Evolutionary conservation across 2,888 invertebrate species (phyloP).

Genomic region (Podotricha telesiphe): DNA sequence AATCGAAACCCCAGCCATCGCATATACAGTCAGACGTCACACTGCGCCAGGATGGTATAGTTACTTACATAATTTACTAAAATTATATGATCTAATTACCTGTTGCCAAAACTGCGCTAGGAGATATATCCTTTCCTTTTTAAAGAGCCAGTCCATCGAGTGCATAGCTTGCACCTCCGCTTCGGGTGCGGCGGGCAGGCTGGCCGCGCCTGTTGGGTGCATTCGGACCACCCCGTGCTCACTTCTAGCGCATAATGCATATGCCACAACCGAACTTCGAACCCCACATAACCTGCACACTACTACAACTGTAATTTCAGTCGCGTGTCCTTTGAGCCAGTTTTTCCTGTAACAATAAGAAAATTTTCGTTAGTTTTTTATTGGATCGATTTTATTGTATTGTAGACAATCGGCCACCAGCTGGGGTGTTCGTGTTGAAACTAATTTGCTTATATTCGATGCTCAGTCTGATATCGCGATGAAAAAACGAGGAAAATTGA

Average conservation of each 20-base stretch:
- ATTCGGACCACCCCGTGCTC: constrained; percentile 83
- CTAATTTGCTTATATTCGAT: constrained; percentile 78
- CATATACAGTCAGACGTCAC: too few species aligned
- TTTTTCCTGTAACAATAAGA: constrained; percentile 4
- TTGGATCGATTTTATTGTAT: constrained; percentile 78
- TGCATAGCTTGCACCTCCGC: constrained; percentile 97
- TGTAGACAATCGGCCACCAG: constrained; percentile 73
- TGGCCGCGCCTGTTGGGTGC: constrained; percentile 89
- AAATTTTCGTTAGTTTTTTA: constrained; percentile 63
- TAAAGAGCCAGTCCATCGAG: constrained; percentile 98
- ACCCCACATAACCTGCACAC: constrained; percentile 52
- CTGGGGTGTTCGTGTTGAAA: constrained; percentile 78
- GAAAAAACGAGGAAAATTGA: constrained; percentile 69
- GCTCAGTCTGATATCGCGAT: constrained; percentile 68
- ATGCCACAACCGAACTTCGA: constrained; percentile 53
- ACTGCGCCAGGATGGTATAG: too few species aligned
- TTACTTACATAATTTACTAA: too few species aligned
- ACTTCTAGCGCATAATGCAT: constrained; percentile 66
- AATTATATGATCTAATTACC: constrained; percentile 78
- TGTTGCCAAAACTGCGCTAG: constrained; percentile 98
- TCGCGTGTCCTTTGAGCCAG: constrained; percentile 54
- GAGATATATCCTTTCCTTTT: constrained; percentile 96
- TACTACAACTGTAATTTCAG: constrained; percentile 49
- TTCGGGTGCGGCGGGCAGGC: constrained; percentile 91
- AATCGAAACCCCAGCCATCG: too few species aligned